A percentile compares a stretch with the other conserved stretches of the same genome.
Evolutionary conservation across 1,140 invertebrate species (phyloP).

Genomic region (Steinernema feltiae): DNA sequence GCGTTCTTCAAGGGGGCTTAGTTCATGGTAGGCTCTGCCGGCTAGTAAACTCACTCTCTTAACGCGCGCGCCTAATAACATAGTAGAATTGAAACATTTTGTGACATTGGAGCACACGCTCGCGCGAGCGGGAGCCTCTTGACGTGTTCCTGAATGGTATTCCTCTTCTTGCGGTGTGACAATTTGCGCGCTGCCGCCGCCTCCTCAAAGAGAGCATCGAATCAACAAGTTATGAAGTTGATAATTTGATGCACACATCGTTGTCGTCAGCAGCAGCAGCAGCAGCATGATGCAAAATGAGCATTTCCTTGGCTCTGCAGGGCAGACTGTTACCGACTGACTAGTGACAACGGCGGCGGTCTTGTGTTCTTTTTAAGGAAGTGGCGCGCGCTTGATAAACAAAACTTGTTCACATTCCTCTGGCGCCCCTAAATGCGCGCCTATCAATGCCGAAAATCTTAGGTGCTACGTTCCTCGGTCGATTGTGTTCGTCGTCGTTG

Average conservation of each 20-base stretch:
- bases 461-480: too few species aligned
- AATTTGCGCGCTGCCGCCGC: neutral
- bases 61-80: neutral
- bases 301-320: neutral
- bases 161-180: neutral
- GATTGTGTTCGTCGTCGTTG: too few species aligned
- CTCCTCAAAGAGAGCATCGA: neutral
- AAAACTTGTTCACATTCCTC: conserved; percentile 12
- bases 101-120: neutral
- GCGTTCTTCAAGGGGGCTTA: neutral
- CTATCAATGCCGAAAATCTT: conserved; percentile 9
- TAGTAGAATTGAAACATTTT: neutral
- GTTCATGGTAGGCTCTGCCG: too few species aligned
- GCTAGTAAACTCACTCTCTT: neutral
- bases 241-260: neutral
- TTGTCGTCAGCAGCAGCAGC: too few species aligned
- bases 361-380: neutral
- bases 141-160: neutral
- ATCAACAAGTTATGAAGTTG: conserved; percentile 1
- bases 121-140: neutral
- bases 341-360: neutral
- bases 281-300: neutral
- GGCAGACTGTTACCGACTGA: neutral
- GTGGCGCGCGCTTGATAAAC: neutral
- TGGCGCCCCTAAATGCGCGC: neutral